Conservation (phyloP, 1,140 invertebrate genomes). For the Nasonia longicornis region DNA sequence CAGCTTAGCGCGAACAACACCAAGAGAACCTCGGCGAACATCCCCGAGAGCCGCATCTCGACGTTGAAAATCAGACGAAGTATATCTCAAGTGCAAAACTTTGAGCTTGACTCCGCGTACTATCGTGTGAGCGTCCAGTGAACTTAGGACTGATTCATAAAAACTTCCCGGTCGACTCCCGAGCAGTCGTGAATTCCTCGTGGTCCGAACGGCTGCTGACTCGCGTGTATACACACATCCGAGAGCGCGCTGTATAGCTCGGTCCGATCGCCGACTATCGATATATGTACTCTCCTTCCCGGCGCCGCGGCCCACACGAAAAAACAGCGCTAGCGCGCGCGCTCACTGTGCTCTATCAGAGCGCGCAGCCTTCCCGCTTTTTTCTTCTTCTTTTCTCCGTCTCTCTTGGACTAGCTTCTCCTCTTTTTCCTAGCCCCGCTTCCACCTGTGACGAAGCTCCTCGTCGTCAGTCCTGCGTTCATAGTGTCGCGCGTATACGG, state of each 20-base stretch:
- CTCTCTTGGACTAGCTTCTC: background rate
- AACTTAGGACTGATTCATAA: background rate
- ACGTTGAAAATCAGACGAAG: too few species aligned
- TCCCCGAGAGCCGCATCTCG: slow-evolving; percentile 25
- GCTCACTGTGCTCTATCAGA: background rate
- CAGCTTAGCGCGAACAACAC: background rate
- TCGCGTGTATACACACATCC: slow-evolving; percentile 2
- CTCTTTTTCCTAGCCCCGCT: background rate
- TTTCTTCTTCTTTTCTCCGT: slow-evolving; percentile 14
- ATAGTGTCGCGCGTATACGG: background rate
- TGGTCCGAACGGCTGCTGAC: background rate
- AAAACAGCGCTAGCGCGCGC: background rate
- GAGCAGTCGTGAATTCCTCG: background rate
- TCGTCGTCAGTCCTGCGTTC: background rate
- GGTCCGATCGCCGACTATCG: slow-evolving; percentile 29
- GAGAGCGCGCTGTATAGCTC: slow-evolving; percentile 28
- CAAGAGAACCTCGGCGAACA: background rate
- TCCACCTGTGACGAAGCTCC: background rate
- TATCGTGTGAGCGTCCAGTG: too few species aligned
- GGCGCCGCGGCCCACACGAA: slow-evolving; percentile 4
- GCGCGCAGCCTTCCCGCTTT: background rate
- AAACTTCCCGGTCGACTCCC: background rate
- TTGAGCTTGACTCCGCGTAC: too few species aligned
- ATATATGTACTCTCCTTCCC: slow-evolving; percentile 40
- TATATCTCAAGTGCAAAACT: too few species aligned